Evolutionary conservation across 2,888 invertebrate genomes (phyloP), one percentile per base, ranked within the genome.

Genomic region (Nipponacmea schrenckii): DNA sequence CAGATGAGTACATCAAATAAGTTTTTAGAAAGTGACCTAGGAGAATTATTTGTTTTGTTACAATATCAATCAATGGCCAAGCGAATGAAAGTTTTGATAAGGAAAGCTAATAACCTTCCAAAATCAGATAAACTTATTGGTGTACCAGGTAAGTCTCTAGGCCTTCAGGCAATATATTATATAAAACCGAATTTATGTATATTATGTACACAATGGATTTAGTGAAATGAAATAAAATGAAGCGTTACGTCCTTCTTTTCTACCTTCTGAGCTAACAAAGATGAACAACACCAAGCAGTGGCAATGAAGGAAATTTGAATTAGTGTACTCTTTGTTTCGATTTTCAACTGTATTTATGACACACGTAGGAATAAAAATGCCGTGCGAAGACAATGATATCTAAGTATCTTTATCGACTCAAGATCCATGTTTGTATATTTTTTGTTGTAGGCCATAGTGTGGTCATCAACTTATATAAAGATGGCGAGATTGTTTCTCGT

Each of bases 71-170:
- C 74, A 7, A 63, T 71, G 17, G 83, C 82, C 10, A 79, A 79
- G 56, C 70, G 84, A 66, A 72, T 85, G 64, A 85, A 85, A 68
- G 83, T 85, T 5, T 76, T 84, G 70, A 75, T 85, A 15, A 67
- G 83, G n/a, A 81, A 80, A 65, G 83, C 82, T 0, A 73, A 77
- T 17, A 77, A 81, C 56, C 74, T 85, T 31, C 83, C 83, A 1
- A 79, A 77, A 67, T 78, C 78, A n/a, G 79, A 80, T 74, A 76
- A 77, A 64, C 70, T 80, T 12, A 75, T 80, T 12, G 78, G 79
- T 12, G 71, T 77, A 64, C 79, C 81, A 68, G 81, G 81, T 81
- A 78, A 73, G 67, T n/a, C n/a, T n/a, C n/a, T n/a, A n/a, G n/a
- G n/a, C n/a, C n/a, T n/a, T n/a, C n/a, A n/a, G n/a, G n/a, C n/a